Base-by-base conservation (phyloP, 1,140 invertebrate genomes). In the Drosophila gunungcola region DNA sequence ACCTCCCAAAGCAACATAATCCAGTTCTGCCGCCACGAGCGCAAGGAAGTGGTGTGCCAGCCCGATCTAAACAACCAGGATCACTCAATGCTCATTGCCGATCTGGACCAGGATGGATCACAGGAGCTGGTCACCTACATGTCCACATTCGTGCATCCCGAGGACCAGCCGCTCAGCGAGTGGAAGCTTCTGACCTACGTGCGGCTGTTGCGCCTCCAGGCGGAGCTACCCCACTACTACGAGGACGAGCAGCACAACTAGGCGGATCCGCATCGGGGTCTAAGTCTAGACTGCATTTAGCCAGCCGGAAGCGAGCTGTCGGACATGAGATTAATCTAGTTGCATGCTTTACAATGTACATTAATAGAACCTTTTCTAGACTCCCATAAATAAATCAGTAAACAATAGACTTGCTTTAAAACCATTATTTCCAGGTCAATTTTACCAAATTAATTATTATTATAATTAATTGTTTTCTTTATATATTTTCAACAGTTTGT, bases 111-210 rank as follows among this genome's bases (percentile, higher is more conserved):
- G 53, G 96, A 97, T 91, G 94, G 95, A 36, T 94, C 94, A 2
- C 95, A 95, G 84, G 96, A 97, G 93, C 82, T 97, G 16, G 95
- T 97, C 36, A 96, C 95, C 46, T 97, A 96, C 84, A 94, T 94
- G 57, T 95, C 95, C 65, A 95, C 94, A 4, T 96, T 95, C 90
- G 86, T 93, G 12, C 93, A 94, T 27, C 73, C 83, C 16, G 93
- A 93, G 41, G 93, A 91, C 46, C 89, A 90, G 29, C 78, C 91
- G 3, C 73, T 90, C 4, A 80, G 91, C 32, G 91, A 93, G 53
- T 95, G 94, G 93, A 93, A 94, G 36, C 84, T 96, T 32, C 92
- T 94, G 41, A 96, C 95, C 7, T 93, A 94, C 63, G 94, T 96
- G 12, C 94, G 94, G 73, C 93, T 96, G 32, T 93, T 96, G 57